Evolutionary conservation across 2,113 vertebrate genomes (phyloP).

Genomic region (Aix galericulata): DNA sequence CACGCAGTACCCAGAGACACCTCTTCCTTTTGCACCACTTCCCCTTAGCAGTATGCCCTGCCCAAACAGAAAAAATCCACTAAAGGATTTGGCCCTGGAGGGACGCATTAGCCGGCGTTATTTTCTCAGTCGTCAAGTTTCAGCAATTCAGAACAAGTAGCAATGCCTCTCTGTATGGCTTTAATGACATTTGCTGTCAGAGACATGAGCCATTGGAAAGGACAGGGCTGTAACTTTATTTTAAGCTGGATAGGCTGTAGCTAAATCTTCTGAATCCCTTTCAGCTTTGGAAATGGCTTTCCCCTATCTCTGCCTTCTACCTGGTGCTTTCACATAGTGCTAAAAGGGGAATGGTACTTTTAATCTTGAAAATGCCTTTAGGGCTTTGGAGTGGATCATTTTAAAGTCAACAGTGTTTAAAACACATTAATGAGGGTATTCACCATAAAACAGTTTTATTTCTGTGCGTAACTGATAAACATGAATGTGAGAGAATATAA

Average conservation of each 20-base stretch:
- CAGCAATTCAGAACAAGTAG: conserved; percentile 46
- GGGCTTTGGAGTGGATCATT: conserved; percentile 49
- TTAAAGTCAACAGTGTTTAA: conserved; percentile 52
- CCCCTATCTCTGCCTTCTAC: conserved; percentile 43
- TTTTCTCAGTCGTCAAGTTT: conserved; percentile 51
- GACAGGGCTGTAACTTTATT: conserved; percentile 65
- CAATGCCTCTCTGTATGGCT: background rate
- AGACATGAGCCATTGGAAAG: background rate
- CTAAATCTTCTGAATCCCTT: conserved; percentile 63
- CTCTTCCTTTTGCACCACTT: background rate
- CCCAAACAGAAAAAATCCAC: background rate
- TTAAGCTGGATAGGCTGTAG: conserved; percentile 45
- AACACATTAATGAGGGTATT: conserved; percentile 33
- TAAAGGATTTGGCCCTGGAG: background rate
- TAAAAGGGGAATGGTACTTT: conserved; percentile 52
- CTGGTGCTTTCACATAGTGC: conserved; percentile 33
- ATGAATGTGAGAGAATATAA: background rate
- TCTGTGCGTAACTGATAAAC: conserved; percentile 30
- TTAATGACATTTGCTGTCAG: conserved; percentile 63
- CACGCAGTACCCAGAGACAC: background rate
- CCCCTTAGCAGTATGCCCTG: background rate
- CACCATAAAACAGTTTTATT: conserved; percentile 25
- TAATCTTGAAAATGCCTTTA: conserved; percentile 42
- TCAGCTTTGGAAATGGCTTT: conserved; percentile 57
- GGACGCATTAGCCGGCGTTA: background rate